Evolutionary conservation across 2,113 vertebrate genomes (phyloP).

Genomic region (Lates calcarifer): DNA sequence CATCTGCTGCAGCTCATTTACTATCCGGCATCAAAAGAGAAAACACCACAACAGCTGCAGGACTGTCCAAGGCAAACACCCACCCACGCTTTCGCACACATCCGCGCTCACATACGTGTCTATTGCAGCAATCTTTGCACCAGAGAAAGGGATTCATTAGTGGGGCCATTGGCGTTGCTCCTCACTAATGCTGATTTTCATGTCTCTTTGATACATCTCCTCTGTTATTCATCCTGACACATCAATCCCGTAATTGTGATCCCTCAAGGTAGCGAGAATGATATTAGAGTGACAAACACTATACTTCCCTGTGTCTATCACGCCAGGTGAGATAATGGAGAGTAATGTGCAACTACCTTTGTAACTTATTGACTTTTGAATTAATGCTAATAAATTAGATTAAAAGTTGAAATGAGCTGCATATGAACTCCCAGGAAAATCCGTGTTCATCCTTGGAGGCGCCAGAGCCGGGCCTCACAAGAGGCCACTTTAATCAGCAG

Average conservation of each 20-base stretch:
- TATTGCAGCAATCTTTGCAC: constrained; percentile 64
- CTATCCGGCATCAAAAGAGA: constrained; percentile 75
- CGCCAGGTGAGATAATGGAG: constrained; percentile 73
- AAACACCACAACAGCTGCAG: constrained; percentile 60
- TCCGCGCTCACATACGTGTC: constrained; percentile 9
- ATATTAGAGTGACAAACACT: constrained; percentile 77
- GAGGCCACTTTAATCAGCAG: constrained; percentile 42
- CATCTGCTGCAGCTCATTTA: constrained; percentile 74
- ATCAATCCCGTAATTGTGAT: constrained; percentile 63
- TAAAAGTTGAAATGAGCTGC: constrained; percentile 74
- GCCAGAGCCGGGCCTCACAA: constrained; percentile 9
- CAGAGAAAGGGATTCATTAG: constrained; percentile 66
- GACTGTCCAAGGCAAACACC: constrained; percentile 63
- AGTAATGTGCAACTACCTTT: constrained; percentile 71
- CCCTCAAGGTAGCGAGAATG: constrained; percentile 59
- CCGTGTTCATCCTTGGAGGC: constrained; percentile 6
- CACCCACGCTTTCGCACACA: constrained; percentile 47
- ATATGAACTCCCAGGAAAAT: constrained; percentile 57
- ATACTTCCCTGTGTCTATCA: constrained; percentile 71
- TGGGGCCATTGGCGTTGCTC: constrained; percentile 42
- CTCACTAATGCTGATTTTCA: constrained; percentile 54
- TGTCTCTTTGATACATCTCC: constrained; percentile 71
- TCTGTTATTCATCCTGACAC: constrained; percentile 71
- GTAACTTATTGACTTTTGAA: constrained; percentile 77
- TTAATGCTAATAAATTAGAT: constrained; percentile 75